Conservation (phyloP, 1,140 invertebrate genomes). For the Dreissena polymorpha region DNA sequence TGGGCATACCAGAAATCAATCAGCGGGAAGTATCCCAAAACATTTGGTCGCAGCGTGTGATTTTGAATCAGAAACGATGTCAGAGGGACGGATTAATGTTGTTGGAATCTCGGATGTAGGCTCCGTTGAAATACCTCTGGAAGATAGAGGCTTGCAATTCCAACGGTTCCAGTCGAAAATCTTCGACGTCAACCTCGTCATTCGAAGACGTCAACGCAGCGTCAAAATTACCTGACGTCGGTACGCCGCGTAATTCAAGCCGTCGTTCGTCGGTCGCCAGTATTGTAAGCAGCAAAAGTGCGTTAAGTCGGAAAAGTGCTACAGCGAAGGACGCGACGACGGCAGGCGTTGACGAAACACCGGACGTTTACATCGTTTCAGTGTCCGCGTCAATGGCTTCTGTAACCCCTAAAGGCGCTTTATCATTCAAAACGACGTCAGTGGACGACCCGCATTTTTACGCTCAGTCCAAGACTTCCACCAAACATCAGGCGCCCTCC, state of each 20-base stretch:
- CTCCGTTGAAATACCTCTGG: slow-evolving; percentile 44
- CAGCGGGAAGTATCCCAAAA: too few species aligned
- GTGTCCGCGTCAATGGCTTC: background rate
- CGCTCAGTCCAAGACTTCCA: background rate
- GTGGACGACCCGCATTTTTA: background rate
- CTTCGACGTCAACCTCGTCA: slow-evolving; percentile 40
- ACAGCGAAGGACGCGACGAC: slow-evolving; percentile 4
- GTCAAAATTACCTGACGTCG: background rate
- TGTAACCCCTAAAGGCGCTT: slow-evolving; percentile 4
- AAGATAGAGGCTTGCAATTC: slow-evolving; percentile 8
- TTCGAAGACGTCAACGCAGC: slow-evolving; percentile 39
- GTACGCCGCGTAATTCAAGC: background rate
- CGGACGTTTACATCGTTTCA: background rate
- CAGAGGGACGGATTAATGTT: too few species aligned
- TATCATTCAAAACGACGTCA: slow-evolving; percentile 42
- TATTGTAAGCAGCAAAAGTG: background rate
- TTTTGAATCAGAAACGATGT: too few species aligned
- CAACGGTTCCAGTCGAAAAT: slow-evolving; percentile 8
- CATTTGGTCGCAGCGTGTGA: too few species aligned
- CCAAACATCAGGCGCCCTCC: background rate
- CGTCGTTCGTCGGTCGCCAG: background rate
- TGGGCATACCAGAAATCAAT: too few species aligned
- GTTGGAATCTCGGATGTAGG: too few species aligned
- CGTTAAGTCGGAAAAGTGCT: background rate
- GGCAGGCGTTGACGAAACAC: background rate